Evolutionary conservation across 2,888 invertebrate genomes (phyloP).

Genomic region (Prenolepis imparis): DNA sequence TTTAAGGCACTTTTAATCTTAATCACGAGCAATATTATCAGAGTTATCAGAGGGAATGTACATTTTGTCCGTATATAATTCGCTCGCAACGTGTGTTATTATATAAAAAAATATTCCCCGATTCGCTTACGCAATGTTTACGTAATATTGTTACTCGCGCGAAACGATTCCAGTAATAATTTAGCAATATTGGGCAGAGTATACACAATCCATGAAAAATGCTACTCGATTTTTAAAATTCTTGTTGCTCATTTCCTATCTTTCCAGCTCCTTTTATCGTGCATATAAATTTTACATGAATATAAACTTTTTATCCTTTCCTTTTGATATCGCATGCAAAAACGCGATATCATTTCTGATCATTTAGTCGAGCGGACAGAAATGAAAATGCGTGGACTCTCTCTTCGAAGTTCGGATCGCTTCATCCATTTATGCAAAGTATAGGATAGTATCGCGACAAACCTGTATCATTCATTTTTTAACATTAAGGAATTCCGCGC

Average conservation of each 20-base stretch:
- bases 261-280: neutral
- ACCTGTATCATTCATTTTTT: neutral
- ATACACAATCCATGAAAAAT: conserved; percentile 8
- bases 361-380: conserved; percentile 22
- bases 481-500: conserved; percentile 13
- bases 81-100: neutral
- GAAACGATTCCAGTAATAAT: conserved; percentile 38
- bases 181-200: conserved; percentile 6
- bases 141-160: conserved; percentile 29
- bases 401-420: neutral
- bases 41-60: neutral
- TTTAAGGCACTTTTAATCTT: neutral
- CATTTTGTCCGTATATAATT: neutral
- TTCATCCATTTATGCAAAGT: conserved; percentile 25
- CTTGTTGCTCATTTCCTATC: neutral
- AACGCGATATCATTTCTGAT: conserved; percentile 8
- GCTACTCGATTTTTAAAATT: conserved; percentile 5
- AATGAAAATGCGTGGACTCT: conserved; percentile 13
- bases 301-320: neutral
- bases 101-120: conserved; percentile 28
- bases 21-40: neutral
- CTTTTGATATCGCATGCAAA: neutral
- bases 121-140: conserved; percentile 23
- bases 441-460: conserved; percentile 8
- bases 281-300: conserved; percentile 6